phyloP scores from a whole-genome alignment of 2,888 invertebrate genomes.

The Ditula angustiorana region DNA sequence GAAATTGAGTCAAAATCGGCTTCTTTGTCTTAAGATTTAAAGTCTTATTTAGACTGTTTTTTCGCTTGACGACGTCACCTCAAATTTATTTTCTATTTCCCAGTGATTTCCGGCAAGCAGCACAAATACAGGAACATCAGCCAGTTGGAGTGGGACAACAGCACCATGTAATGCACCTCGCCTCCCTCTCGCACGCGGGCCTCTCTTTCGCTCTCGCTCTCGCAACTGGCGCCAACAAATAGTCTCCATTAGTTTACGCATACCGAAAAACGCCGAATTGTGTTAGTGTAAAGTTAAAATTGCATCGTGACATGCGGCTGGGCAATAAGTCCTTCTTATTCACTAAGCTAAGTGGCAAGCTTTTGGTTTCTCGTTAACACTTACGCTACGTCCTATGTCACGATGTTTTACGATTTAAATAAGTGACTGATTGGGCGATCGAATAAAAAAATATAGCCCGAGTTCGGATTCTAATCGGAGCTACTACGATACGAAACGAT shows the following conservation, averaged over 20 bases:
- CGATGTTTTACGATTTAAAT: neutral
- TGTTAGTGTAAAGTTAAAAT: neutral
- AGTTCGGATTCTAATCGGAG: slow-evolving; percentile 10
- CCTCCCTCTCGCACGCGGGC: slow-evolving; percentile 45
- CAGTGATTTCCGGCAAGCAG: slow-evolving; percentile 81
- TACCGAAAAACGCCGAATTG: neutral
- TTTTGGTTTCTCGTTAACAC: neutral
- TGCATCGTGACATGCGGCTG: neutral
- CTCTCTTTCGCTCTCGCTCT: slow-evolving; percentile 42
- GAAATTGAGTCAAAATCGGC: too few species aligned
- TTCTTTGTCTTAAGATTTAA: neutral
- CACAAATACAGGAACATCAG: slow-evolving; percentile 90
- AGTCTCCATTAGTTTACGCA: slow-evolving; percentile 15
- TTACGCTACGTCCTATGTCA: neutral
- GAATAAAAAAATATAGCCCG: neutral
- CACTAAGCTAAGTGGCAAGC: neutral
- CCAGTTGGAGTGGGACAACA: slow-evolving; percentile 92
- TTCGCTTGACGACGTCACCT: too few species aligned
- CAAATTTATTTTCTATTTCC: slow-evolving; percentile 36
- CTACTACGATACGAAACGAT: slow-evolving; percentile 4
- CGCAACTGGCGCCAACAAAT: slow-evolving; percentile 14
- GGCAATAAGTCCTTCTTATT: neutral
- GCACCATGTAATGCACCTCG: slow-evolving; percentile 87
- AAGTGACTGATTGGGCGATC: neutral
- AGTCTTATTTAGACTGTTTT: too few species aligned